phyloP scores from a whole-genome alignment of 2,797 vertebrate species.

The Pelobates cultripes region DNA sequence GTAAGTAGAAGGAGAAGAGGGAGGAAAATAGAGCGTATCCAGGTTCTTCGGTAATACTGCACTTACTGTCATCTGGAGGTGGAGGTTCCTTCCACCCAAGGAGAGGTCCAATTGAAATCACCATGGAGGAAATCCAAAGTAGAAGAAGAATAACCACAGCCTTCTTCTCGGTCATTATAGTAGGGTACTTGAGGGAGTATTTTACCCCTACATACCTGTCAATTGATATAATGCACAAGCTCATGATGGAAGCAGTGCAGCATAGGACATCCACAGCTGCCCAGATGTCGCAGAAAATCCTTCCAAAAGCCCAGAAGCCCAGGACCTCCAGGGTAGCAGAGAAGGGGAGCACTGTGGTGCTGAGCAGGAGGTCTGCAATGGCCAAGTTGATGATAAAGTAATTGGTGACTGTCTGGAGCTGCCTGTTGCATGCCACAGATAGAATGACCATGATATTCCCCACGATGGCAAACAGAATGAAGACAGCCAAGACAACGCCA shows the following conservation, averaged over 20 bases:
- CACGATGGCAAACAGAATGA: constrained; percentile 89
- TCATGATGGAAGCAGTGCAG: constrained; percentile 98
- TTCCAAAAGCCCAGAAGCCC: constrained; percentile 94
- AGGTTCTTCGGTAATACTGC: constrained; percentile 93
- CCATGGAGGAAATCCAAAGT: constrained; percentile 89
- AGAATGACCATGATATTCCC: constrained; percentile 97
- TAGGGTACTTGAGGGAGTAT: constrained; percentile 93
- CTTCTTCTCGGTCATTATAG: constrained; percentile 95
- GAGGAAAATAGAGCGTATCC: constrained; percentile 98
- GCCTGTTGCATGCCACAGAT: constrained; percentile 92
- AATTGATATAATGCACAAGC: constrained; percentile 95
- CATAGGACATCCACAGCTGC: constrained; percentile 98
- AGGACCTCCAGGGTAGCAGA: constrained; percentile 93
- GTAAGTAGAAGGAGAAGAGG: constrained; percentile 96
- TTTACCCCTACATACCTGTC: constrained; percentile 97
- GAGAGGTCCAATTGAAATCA: constrained; percentile 94
- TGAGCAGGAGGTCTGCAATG: constrained; percentile 91
- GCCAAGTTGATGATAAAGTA: constrained; percentile 97
- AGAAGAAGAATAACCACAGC: constrained; percentile 85
- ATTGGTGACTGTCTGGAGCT: constrained; percentile 94
- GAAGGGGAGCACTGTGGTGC: constrained; percentile 91
- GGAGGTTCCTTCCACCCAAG: constrained; percentile 97
- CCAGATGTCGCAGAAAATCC: constrained; percentile 97
- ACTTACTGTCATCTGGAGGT: constrained; percentile 86
- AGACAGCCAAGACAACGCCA: constrained; percentile 84